phyloP scores from a whole-genome alignment of 2,888 invertebrate genomes.

The Oxytorus armatus region DNA sequence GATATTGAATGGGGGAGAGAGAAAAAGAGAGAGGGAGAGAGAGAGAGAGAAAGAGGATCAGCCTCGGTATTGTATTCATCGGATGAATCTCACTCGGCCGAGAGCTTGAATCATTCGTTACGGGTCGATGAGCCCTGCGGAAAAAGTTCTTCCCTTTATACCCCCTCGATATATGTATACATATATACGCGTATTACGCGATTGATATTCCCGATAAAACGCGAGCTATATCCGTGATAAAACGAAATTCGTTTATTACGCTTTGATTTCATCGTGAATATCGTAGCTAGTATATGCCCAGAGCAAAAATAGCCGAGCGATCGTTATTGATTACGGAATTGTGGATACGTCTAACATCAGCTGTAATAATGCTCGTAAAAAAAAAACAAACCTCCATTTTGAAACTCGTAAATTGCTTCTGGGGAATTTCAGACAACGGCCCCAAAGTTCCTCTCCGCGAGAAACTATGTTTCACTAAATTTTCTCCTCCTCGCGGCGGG shows the following conservation, averaged over 20 bases:
- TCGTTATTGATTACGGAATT: too few relatives aligned
- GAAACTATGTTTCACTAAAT: too few relatives aligned
- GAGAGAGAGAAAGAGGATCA: slow-evolving; percentile 34
- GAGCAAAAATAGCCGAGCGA: too few relatives aligned
- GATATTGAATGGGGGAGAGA: slow-evolving; percentile 49
- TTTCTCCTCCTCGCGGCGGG: too few relatives aligned
- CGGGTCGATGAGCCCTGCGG: slow-evolving; percentile 59
- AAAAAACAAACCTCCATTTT: too few relatives aligned
- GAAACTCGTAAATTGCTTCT: too few relatives aligned
- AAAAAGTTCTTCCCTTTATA: slow-evolving; percentile 20
- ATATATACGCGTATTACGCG: not conserved
- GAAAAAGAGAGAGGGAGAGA: slow-evolving; percentile 34
- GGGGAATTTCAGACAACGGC: too few relatives aligned
- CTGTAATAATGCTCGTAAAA: too few relatives aligned
- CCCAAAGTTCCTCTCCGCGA: too few relatives aligned
- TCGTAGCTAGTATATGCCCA: not conserved
- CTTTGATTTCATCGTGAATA: not conserved
- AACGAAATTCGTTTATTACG: slow-evolving; percentile 4
- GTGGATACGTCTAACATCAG: too few relatives aligned
- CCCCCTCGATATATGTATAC: slow-evolving; percentile 16
- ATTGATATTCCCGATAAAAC: slow-evolving; percentile 1
- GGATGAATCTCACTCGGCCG: slow-evolving; percentile 54
- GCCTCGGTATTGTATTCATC: slow-evolving; percentile 58
- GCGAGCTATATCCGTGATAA: not conserved
- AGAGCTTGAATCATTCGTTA: slow-evolving; percentile 66